phyloP scores from a whole-genome alignment of 2,797 vertebrate genomes.

The Telmatherina bonti region DNA sequence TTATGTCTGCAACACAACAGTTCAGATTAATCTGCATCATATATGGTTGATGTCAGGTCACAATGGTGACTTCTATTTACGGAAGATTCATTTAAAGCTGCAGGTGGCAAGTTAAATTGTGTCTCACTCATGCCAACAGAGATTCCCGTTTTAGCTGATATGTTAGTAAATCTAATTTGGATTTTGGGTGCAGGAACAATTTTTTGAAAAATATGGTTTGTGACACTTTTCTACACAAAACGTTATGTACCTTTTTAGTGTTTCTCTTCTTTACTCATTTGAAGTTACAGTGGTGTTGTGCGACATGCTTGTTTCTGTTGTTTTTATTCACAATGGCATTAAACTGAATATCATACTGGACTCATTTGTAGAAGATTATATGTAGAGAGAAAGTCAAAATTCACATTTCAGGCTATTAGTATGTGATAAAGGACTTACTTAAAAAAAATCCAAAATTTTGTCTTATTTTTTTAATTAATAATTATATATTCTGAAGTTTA shows the following conservation, averaged over 20 bases:
- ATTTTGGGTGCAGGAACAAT: background rate
- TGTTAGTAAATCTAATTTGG: background rate
- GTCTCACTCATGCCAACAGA: background rate
- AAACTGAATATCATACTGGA: background rate
- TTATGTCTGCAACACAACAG: too few species aligned
- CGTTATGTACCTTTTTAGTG: background rate
- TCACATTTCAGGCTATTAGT: background rate
- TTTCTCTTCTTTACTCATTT: background rate
- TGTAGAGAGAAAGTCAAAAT: background rate
- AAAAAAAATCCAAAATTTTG: background rate
- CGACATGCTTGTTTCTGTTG: background rate
- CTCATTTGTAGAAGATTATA: background rate
- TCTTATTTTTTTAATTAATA: background rate
- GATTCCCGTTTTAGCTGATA: background rate
- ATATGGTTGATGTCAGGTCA: background rate
- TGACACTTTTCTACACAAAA: background rate
- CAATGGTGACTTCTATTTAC: background rate
- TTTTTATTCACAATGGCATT: slow-evolving; percentile 3
- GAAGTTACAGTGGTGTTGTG: background rate
- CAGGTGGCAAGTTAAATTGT: background rate
- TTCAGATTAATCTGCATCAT: too few species aligned
- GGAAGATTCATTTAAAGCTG: background rate
- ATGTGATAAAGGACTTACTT: background rate
- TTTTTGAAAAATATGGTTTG: background rate
- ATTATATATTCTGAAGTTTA: too few species aligned